phyloP scores from a whole-genome alignment of 2,113 vertebrate species.

The Chiloscyllium plagiosum region DNA sequence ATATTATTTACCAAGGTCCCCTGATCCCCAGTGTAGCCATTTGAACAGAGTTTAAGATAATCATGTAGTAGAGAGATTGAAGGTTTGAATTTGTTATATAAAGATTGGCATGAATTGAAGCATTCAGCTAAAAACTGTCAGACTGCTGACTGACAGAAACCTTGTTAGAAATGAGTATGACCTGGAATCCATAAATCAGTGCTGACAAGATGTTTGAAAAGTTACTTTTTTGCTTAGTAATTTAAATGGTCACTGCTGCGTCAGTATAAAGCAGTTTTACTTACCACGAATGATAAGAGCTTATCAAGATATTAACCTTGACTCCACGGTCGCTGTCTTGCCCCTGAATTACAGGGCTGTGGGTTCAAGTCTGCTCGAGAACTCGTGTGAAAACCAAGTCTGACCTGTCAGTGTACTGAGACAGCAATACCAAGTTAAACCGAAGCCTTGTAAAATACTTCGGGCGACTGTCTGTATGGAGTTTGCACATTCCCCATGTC shows the following conservation, averaged over 20 bases:
- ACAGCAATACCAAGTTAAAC: background rate
- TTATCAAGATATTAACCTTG: background rate
- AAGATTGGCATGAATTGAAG: conserved; percentile 9
- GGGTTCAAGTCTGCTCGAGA: background rate
- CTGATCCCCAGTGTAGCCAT: conserved; percentile 27
- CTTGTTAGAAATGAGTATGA: background rate
- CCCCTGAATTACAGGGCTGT: background rate
- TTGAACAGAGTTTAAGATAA: conserved; percentile 35
- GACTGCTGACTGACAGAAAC: conserved; percentile 1
- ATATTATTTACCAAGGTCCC: conserved; percentile 30
- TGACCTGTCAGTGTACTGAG: background rate
- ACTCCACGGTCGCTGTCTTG: background rate
- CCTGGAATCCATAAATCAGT: conserved; percentile 30
- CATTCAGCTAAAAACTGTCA: conserved; percentile 21
- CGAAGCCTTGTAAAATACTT: background rate
- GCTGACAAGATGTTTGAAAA: conserved; percentile 23
- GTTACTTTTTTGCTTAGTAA: conserved; percentile 12
- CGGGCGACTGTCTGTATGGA: too few relatives aligned
- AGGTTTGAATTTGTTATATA: conserved; percentile 27
- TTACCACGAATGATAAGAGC: background rate
- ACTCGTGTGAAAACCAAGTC: background rate
- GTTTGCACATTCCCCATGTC: too few relatives aligned
- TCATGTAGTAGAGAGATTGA: conserved; percentile 18
- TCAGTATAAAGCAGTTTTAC: background rate
- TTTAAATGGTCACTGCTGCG: background rate